Percentiles rank a stretch among this genome's conserved stretches.
phyloP scores from a whole-genome alignment of 2,888 invertebrate species.

The Drosophila flavopinicola region DNA sequence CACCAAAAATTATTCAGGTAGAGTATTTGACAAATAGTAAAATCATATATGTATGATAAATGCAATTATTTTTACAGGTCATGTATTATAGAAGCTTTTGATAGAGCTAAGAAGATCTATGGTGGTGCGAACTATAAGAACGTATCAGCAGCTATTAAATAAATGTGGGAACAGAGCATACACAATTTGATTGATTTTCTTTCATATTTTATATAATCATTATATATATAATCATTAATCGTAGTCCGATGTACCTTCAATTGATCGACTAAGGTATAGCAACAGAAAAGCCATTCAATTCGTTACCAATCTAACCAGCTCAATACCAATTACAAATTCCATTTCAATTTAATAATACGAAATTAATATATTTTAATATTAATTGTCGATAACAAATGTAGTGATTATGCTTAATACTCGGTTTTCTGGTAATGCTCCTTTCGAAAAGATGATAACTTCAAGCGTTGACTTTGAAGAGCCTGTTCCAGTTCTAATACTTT shows the following conservation, averaged over 20 bases:
- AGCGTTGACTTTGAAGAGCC: constrained; percentile 94
- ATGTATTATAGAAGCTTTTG: constrained; percentile 91
- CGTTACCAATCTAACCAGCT: not conserved
- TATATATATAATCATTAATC: no score
- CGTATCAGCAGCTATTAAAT: constrained; percentile 71
- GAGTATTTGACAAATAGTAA: constrained; percentile 7
- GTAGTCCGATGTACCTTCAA: no score
- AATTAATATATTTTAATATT: constrained; percentile 31
- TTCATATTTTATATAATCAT: not conserved
- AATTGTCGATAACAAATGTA: constrained; percentile 28
- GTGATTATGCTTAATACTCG: constrained; percentile 63
- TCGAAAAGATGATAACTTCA: constrained; percentile 92
- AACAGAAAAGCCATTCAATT: no score
- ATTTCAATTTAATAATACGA: constrained; percentile 16
- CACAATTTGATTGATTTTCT: not conserved
- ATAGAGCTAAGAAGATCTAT: constrained; percentile 87
- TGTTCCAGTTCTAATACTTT: constrained; percentile 96
- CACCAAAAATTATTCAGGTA: constrained; percentile 95
- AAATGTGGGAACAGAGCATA: constrained; percentile 59
- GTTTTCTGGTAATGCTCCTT: constrained; percentile 92
- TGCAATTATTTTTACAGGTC: constrained; percentile 85
- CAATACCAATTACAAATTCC: not conserved
- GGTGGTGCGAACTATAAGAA: constrained; percentile 75
- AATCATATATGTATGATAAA: not conserved
- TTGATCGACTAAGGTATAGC: no score